These are phyloP conservation scores for Plectropomus leopardus DNA, from an alignment of 2,113 vertebrate genomes.

Conservation along the genomic window DNA sequence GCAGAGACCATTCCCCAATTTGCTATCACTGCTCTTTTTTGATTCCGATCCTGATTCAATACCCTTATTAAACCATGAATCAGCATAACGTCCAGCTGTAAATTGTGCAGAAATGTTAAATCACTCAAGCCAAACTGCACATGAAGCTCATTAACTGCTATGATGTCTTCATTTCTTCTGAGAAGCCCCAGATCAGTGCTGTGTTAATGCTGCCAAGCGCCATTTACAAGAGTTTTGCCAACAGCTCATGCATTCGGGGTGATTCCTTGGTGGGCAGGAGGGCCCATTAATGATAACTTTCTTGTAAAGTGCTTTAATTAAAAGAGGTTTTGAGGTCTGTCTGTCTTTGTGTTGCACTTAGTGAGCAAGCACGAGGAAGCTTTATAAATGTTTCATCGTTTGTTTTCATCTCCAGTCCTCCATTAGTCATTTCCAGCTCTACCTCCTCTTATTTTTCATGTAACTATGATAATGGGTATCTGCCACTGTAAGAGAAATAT, in stretches of 20 bases:
- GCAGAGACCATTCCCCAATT: conserved; percentile 17
- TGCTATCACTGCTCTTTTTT: conserved; percentile 1
- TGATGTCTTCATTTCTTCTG: conserved; percentile 44
- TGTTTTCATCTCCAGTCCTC: conserved; percentile 40
- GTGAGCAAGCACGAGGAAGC: conserved; percentile 9
- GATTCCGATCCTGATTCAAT: conserved; percentile 22
- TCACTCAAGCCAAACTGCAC: conserved; percentile 33
- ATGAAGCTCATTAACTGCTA: conserved; percentile 52
- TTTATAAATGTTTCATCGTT: conserved; percentile 41
- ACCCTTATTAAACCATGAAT: conserved; percentile 17
- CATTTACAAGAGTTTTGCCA: conserved; percentile 36
- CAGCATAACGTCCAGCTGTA: conserved; percentile 32
- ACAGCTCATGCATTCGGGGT: neutral
- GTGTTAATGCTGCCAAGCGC: neutral
- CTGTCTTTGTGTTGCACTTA: conserved; percentile 30
- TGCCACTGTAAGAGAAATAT: conserved; percentile 39
- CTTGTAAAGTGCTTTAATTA: conserved; percentile 39
- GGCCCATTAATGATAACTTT: conserved; percentile 21
- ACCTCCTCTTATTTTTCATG: conserved; percentile 40
- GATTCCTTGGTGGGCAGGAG: conserved; percentile 5
- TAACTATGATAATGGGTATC: conserved; percentile 44
- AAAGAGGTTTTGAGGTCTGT: conserved; percentile 36
- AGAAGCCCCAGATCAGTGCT: neutral
- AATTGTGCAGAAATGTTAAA: conserved; percentile 30
- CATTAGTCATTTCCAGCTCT: conserved; percentile 38